Evolutionary conservation across 2,113 vertebrate species (phyloP).

Genomic region (Australoheros scitulus): DNA sequence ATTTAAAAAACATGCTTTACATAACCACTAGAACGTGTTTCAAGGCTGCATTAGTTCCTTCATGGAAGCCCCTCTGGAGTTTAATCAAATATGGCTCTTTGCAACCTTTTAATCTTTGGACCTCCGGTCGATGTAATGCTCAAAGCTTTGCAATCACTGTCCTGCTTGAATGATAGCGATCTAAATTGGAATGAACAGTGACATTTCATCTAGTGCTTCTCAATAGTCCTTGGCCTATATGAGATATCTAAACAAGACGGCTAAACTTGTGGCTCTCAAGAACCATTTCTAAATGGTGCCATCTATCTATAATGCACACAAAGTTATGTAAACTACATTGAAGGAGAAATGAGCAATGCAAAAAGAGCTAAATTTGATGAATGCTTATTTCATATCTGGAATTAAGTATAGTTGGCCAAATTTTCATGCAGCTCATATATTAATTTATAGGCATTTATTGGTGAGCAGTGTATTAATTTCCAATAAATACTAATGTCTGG

Average conservation of each 20-base stretch:
- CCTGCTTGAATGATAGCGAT: constrained; percentile 54
- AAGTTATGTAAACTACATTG: neutral
- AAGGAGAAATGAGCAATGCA: neutral
- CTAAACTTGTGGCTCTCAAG: constrained; percentile 6
- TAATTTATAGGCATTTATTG: neutral
- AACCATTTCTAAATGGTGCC: neutral
- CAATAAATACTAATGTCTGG: neutral
- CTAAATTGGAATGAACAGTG: constrained; percentile 57
- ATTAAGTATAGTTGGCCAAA: neutral
- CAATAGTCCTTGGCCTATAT: constrained; percentile 24
- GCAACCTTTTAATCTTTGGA: constrained; percentile 64
- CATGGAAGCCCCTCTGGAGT: constrained; percentile 53
- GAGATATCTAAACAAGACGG: neutral
- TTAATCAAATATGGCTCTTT: constrained; percentile 64
- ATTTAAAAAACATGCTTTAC: neutral
- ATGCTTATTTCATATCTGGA: neutral
- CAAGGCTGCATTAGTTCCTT: constrained; percentile 34
- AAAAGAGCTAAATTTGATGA: neutral
- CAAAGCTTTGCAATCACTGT: constrained; percentile 50
- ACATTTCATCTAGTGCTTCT: constrained; percentile 55
- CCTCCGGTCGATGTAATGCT: constrained; percentile 34
- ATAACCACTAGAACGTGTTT: constrained; percentile 46
- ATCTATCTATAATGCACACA: neutral
- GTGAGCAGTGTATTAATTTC: neutral
- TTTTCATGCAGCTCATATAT: neutral